Evolutionary conservation across 1,140 invertebrate species (phyloP).

Genomic region (Drosophila biarmipes): DNA sequence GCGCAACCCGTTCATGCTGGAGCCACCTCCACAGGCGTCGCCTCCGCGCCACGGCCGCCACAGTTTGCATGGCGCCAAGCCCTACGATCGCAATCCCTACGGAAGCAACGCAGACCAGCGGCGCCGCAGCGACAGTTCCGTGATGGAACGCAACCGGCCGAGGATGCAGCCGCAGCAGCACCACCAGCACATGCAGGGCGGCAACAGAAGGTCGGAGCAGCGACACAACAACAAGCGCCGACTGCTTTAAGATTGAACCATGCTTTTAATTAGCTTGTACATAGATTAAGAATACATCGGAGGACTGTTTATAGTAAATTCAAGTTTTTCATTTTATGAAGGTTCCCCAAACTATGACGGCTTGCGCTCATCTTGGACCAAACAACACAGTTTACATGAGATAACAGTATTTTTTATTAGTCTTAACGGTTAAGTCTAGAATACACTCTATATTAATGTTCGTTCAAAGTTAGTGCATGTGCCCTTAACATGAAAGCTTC

Average conservation of each 20-base stretch:
- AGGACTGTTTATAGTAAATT: no score
- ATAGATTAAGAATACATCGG: conserved; percentile 10
- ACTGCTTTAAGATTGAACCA: conserved; percentile 9
- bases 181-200: conserved; percentile 46
- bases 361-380: not conserved
- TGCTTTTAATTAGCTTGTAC: conserved; percentile 25
- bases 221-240: conserved; percentile 47
- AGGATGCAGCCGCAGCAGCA: conserved; percentile 33
- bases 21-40: not conserved
- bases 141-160: conserved; percentile 55
- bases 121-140: conserved; percentile 57
- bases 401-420: conserved; percentile 46
- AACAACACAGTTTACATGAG: not conserved
- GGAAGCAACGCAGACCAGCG: conserved; percentile 42
- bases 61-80: conserved; percentile 55
- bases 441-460: not conserved
- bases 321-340: no score
- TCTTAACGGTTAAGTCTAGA: conserved; percentile 26
- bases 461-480: conserved; percentile 1
- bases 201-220: conserved; percentile 65
- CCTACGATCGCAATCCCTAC: conserved; percentile 45
- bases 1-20: conserved; percentile 43
- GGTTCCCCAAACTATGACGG: no score
- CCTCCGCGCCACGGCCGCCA: conserved; percentile 37
- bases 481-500: conserved; percentile 5